A percentile compares a stretch with the other conserved stretches of the same genome.
Conservation (phyloP, 2,113 vertebrate species). For the Reinhardtius hippoglossoides region DNA sequence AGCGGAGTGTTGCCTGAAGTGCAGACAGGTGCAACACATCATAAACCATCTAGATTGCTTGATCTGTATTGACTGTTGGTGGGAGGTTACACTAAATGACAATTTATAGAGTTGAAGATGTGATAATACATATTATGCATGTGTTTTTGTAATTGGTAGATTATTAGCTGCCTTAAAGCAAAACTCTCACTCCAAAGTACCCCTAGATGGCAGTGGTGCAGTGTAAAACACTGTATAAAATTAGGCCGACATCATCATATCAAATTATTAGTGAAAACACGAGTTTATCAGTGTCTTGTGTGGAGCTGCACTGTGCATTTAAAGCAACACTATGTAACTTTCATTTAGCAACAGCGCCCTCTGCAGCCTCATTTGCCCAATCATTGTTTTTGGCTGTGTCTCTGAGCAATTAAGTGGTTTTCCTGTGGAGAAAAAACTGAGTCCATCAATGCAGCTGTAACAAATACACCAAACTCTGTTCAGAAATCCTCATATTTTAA, state of each 20-base stretch:
- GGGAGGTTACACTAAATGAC: background rate
- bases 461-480: too few species aligned
- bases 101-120: background rate
- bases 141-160: background rate
- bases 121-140: background rate
- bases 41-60: background rate
- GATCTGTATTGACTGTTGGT: background rate
- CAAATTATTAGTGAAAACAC: background rate
- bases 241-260: background rate
- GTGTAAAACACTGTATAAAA: too few species aligned
- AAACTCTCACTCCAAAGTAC: background rate
- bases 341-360: too few species aligned
- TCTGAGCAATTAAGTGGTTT: too few species aligned
- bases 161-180: background rate
- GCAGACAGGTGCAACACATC: constrained; percentile 6
- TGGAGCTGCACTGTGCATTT: background rate
- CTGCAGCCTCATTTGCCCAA: too few species aligned
- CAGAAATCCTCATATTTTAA: too few species aligned
- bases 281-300: background rate
- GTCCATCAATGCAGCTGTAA: too few species aligned
- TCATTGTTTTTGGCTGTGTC: too few species aligned
- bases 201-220: background rate
- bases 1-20: background rate
- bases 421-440: too few species aligned
- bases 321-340: too few species aligned